Base-by-base conservation (phyloP, 2,888 invertebrate species). In the Melieria omissa region DNA sequence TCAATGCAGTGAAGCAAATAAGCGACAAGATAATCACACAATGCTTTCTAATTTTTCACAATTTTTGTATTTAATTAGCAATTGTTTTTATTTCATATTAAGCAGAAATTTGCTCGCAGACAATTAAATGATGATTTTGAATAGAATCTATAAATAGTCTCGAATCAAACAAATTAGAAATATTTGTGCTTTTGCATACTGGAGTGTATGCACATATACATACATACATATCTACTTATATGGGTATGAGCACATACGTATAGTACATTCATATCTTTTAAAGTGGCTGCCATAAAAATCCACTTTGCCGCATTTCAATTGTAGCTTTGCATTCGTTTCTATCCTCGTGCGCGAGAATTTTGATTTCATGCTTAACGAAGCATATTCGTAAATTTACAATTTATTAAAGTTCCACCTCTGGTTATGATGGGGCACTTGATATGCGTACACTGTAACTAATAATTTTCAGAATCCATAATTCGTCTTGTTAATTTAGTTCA, bases 291-390 rank as follows among this genome's bases (percentile, higher is more conserved):
- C 8, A 49, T 49, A 10, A 49, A 49, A 49, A 3, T 10, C 49
- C 52, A 5, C 49, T 49, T 64, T 64, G 16, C 9, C 9, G 75
- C 68, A 77, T 75, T 29, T 42, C 76, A 72, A 81, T 79, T 73
- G 74, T 76, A 4, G 42, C 14, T 44, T 61, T 16, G 49, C 49
- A 49, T 1, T 49, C 6, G 29, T 14, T 64, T n/a, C 45, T 29
- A 29, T 62, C 10, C 12, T 44, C 57, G 44, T 46, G n/a, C n/a
- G 42, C 62, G 65, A 71, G 70, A 77, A 74, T 79, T 76, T 79
- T 80, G 81, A 81, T 81, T 83, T 81, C 83, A 81, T 78, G 81
- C 83, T 83, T 75, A 67, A 70, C 77, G 78, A 77, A 83, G 81
- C 81, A 75, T 76, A 80, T 78, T 82, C 78, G 76, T 80, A 80